These are phyloP conservation scores for Zonitis immaculata DNA, from an alignment of 2,888 invertebrate genomes.

Conservation along the genomic window DNA sequence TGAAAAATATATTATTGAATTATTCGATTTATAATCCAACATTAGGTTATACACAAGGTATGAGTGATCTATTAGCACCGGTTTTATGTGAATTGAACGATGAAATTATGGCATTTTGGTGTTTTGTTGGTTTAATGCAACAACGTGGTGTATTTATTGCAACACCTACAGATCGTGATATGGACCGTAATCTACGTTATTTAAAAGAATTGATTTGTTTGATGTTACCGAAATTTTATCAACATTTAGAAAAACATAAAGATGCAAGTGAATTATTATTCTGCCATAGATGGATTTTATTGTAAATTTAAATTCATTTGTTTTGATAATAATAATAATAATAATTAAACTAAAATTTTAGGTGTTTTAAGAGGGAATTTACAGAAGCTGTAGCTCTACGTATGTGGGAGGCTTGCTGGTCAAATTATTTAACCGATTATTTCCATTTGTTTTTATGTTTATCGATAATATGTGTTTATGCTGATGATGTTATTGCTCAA, in stretches of 20 bases:
- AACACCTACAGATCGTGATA: slow-evolving; percentile 89
- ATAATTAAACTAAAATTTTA: no score
- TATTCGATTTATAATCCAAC: slow-evolving; percentile 87
- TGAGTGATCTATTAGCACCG: slow-evolving; percentile 94
- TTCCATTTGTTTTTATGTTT: slow-evolving; percentile 93
- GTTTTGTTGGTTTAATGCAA: slow-evolving; percentile 95
- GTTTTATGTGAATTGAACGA: slow-evolving; percentile 89
- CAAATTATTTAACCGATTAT: slow-evolving; percentile 92
- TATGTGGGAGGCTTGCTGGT: slow-evolving; percentile 98
- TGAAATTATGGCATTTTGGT: slow-evolving; percentile 97
- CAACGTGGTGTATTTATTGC: slow-evolving; percentile 84
- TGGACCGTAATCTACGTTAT: slow-evolving; percentile 87
- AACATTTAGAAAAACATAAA: slow-evolving; percentile 74
- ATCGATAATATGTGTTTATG: slow-evolving; percentile 89
- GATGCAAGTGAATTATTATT: slow-evolving; percentile 89
- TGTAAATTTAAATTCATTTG: no score
- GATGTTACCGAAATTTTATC: slow-evolving; percentile 87
- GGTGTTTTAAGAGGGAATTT: slow-evolving; percentile 91
- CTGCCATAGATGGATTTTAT: slow-evolving; percentile 91
- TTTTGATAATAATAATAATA: no score
- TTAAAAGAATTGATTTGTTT: slow-evolving; percentile 81
- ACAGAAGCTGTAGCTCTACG: slow-evolving; percentile 80
- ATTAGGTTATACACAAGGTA: slow-evolving; percentile 87
- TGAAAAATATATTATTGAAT: slow-evolving; percentile 91
- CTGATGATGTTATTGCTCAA: slow-evolving; percentile 89